Base-by-base conservation (phyloP, 2,797 vertebrate species). In the Mareca penelope region DNA sequence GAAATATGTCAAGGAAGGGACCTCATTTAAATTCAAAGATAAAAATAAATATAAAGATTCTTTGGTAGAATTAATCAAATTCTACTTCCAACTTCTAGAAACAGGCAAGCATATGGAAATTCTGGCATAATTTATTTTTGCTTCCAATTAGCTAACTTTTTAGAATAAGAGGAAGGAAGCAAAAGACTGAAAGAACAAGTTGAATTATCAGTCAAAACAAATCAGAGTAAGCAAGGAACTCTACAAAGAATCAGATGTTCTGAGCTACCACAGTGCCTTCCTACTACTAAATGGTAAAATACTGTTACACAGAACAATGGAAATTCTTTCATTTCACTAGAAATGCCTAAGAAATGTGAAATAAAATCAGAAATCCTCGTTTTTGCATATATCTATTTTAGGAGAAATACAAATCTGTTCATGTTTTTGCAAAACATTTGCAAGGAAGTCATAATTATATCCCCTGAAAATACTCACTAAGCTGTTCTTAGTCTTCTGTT, bases 171-270 rank as follows among this genome's bases (percentile, higher is more conserved):
- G 6, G 7, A 17, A 89, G n/a, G 24, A 26, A 86, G 72, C 35
- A 72, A 57, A 85, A 83, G 65, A 57, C 7, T 78, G 69, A 78
- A 90, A 82, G 61, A 94, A 72, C 18, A 78, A 83, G 23, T 39
- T 44, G 79, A 90, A 90, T 80, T 19, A 77, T 22, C 50, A 92
- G 50, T 89, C 71, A 94, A 92, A 93, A 91, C 15, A 39, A 94
- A 89, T 48, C 65, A 72, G 10, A 67, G n/a, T 61, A 17, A 69
- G 61, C 10, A 82, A 57, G 37, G 18, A 83, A 19, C 26, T 72
- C 57, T 80, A 70, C 79, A 86, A 92, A 67, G 24, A 78, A 19
- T 70, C 23, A 89, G 46, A 69, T 13, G 1, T 82, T 92, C 83
- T 80, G 33, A 91, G 48, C 35, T 61, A 64, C 9, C 39, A 71